phyloP scores from a whole-genome alignment of 2,113 vertebrate species.

The Eptesicus fuscus region DNA sequence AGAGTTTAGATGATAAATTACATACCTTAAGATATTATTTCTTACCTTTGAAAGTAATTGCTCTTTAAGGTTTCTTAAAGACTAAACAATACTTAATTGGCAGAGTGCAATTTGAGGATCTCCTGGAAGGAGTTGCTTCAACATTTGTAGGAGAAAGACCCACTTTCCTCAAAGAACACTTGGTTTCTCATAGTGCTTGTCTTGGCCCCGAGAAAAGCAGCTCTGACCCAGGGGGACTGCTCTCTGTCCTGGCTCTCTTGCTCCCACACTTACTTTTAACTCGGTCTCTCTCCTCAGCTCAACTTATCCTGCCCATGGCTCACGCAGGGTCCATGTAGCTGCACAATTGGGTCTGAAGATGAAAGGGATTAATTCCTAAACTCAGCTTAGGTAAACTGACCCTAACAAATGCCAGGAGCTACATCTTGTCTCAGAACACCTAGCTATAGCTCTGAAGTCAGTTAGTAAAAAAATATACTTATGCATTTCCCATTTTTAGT shows the following conservation, averaged over 20 bases:
- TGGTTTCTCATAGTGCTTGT: not conserved
- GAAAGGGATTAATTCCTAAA: not conserved
- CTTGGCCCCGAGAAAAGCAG: not conserved
- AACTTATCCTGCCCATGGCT: not conserved
- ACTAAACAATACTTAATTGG: not conserved
- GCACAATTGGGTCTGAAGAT: not conserved
- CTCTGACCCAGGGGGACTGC: not conserved
- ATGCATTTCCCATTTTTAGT: not conserved
- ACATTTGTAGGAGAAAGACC: not conserved
- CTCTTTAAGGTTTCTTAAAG: not conserved
- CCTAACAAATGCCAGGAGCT: not conserved
- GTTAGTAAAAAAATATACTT: not conserved
- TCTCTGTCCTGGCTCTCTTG: not conserved
- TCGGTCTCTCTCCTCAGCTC: slow-evolving; percentile 24
- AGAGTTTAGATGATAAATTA: not conserved
- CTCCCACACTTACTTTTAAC: slow-evolving; percentile 12
- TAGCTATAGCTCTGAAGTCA: not conserved
- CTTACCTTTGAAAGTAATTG: not conserved
- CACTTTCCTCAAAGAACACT: not conserved
- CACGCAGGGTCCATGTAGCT: not conserved
- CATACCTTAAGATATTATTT: not conserved
- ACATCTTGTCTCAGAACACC: not conserved
- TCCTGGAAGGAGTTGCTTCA: not conserved
- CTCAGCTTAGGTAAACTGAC: not conserved
- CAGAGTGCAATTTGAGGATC: not conserved